phyloP scores from a whole-genome alignment of 1,140 invertebrate species.

The Bombus waltoni region DNA sequence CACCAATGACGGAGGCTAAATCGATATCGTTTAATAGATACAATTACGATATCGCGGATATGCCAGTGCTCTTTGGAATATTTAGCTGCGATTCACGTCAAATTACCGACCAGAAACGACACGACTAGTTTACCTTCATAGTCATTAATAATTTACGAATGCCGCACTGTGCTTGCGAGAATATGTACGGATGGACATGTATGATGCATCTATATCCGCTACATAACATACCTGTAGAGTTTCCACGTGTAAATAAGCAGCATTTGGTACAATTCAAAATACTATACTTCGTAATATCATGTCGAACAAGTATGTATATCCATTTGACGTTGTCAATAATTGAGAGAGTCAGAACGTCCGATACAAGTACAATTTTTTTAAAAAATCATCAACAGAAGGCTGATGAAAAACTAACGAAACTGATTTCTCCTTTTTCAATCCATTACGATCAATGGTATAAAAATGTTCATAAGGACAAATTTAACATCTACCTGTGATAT shows the following conservation, averaged over 20 bases:
- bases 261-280: neutral
- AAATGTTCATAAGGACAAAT: no score
- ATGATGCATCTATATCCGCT: neutral
- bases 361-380: no score
- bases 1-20: no score
- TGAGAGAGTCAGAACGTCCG: no score
- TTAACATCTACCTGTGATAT: no score
- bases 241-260: neutral
- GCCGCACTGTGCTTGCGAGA: neutral
- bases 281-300: neutral
- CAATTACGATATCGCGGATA: neutral
- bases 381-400: no score
- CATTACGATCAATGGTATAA: no score
- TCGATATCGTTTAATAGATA: neutral
- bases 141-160: slow-evolving; percentile 11
- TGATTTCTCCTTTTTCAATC: no score
- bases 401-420: no score
- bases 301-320: neutral
- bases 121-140: slow-evolving; percentile 18
- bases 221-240: neutral
- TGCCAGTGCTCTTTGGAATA: neutral
- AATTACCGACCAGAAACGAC: slow-evolving; percentile 21
- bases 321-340: neutral
- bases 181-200: neutral
- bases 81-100: slow-evolving; percentile 6